Evolutionary conservation across 2,888 invertebrate species (phyloP).

Genomic region (Mantis religiosa): DNA sequence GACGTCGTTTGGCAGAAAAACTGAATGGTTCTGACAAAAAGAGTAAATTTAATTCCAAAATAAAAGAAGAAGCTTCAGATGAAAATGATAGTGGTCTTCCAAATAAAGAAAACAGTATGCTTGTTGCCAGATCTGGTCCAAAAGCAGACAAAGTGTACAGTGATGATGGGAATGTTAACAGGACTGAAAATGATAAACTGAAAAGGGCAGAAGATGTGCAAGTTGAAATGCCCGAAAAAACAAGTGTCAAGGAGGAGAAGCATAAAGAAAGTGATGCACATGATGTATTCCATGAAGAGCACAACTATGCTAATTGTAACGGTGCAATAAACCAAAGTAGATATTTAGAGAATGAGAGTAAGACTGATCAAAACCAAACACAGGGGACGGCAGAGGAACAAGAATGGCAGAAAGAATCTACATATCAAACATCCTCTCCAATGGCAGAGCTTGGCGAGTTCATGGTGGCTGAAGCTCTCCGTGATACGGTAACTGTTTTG

Average conservation of each 20-base stretch:
- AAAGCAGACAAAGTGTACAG: neutral
- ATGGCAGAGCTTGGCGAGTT: slow-evolving; percentile 20
- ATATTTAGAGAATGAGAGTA: neutral
- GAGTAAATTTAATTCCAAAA: slow-evolving; percentile 24
- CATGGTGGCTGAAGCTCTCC: slow-evolving; percentile 25
- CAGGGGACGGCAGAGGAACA: neutral
- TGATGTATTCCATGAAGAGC: slow-evolving; percentile 21
- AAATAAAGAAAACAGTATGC: slow-evolving; percentile 8
- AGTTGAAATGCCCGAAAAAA: neutral
- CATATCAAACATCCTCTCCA: neutral
- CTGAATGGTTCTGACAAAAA: neutral
- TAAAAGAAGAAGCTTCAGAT: slow-evolving; percentile 33
- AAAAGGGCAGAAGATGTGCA: neutral
- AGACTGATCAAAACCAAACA: neutral
- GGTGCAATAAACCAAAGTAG: neutral
- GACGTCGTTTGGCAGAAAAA: slow-evolving; percentile 13
- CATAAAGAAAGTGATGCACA: neutral
- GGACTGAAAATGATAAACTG: neutral
- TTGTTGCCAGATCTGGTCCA: neutral
- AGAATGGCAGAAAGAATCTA: neutral
- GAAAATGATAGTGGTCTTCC: slow-evolving; percentile 24
- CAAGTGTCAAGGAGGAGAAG: neutral
- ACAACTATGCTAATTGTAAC: slow-evolving; percentile 19
- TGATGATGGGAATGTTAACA: neutral
- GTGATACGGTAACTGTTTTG: slow-evolving; percentile 21